Conservation (phyloP, 2,888 invertebrate species). For the Drosophila anomalata region DNA sequence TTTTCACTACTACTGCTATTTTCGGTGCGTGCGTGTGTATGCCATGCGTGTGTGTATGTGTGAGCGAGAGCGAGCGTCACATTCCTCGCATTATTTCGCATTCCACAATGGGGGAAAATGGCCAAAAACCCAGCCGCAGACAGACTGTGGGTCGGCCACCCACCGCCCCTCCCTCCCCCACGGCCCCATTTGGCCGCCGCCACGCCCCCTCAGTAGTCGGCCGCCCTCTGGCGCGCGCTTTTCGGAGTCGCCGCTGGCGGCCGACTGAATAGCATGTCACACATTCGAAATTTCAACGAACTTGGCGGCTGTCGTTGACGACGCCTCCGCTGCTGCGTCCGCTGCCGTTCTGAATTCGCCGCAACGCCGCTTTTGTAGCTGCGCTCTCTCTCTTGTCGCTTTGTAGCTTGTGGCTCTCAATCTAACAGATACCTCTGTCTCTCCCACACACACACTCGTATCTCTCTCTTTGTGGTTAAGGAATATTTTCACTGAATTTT, state of each 20-base stretch:
- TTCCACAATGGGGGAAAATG: conserved; percentile 16
- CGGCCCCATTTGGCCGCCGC: conserved; percentile 16
- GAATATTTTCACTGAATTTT: conserved; percentile 35
- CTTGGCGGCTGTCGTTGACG: conserved; percentile 50
- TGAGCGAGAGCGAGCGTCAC: conserved; percentile 2
- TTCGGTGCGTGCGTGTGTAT: conserved; percentile 18
- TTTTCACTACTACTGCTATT: conserved; percentile 13
- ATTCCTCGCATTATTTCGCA: conserved; percentile 31
- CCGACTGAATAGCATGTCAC: conserved; percentile 72
- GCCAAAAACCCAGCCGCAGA: conserved; percentile 17
- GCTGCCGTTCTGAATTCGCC: conserved; percentile 44
- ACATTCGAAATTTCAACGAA: conserved; percentile 75
- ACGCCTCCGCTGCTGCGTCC: conserved; percentile 11
- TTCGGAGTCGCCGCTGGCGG: conserved; percentile 76
- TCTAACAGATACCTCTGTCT: conserved; percentile 26
- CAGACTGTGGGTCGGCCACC: conserved; percentile 12
- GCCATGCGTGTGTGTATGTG: conserved; percentile 13
- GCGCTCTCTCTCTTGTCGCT: conserved; percentile 47
- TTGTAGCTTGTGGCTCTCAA: conserved; percentile 35
- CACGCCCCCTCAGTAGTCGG: conserved; percentile 55
- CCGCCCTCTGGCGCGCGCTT: conserved; percentile 63
- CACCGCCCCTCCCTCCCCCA: conserved; percentile 29
- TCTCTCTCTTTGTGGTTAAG: conserved; percentile 30
- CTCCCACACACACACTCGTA: not conserved
- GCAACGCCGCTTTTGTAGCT: conserved; percentile 28